Base-by-base conservation (phyloP, 1,140 invertebrate species). In the Drosophila saltans region DNA sequence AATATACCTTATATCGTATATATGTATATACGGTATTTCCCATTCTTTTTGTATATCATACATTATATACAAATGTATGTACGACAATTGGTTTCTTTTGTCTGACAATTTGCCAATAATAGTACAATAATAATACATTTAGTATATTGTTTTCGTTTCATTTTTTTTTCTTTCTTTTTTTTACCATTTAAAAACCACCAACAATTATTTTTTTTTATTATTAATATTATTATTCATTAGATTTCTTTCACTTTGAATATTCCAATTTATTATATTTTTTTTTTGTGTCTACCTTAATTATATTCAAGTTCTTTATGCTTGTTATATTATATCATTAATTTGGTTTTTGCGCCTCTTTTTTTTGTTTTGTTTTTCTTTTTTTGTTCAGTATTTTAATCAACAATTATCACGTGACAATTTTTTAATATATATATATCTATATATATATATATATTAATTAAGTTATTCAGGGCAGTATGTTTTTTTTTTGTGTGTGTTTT, bases 371-470 rank as follows among this genome's bases (percentile, higher is more conserved):
- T 24, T 52, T 68, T 48, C 59, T 70, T 52, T 43, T 9, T 21
- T 28, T 66, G 11, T 59, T 48, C 5, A 55, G 10, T 24, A 55
- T 68, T 58, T 55, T 77, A 72, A 77, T 83, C 41, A 89, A 89
- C 84, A 89, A 89, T 89, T 89, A 89, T 90, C 84, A 89, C 84
- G 85, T 89, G 85, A 89, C 84, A 89, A 90, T 90, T 88, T 84
- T 77, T 61, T 26, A 52, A 26, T 52, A 21, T 48, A 21, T 48
- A 26, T 48, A 24, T 48, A 24, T 52, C 26, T 52, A 1, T 52
- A 4, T 52, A 52, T 52, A 52, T 66, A 52, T 66, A 72, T 77
- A 60, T 60, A 74, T 89, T 75, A 65, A 84, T 84, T 89, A 85
- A 89, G 78, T 90, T 89, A 84, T 89, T 78, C 75, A 79, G 81